Conservation (phyloP, 1,140 invertebrate species). For the Leguminivora glycinivorella region DNA sequence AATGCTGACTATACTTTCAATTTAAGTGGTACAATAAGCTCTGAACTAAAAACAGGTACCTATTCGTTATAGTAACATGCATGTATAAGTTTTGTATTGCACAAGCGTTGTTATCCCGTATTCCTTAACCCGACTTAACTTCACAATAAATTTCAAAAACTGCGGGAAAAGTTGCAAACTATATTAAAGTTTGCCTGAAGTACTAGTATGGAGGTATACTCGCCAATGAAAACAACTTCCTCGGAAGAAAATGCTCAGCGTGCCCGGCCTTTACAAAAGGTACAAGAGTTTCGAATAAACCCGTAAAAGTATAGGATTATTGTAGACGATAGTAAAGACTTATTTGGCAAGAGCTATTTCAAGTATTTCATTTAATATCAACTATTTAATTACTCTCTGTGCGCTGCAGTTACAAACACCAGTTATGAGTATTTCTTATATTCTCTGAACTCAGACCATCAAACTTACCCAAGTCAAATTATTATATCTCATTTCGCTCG, state of each 20-base stretch:
- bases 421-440: background rate
- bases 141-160: slow-evolving; percentile 4
- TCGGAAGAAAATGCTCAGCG: background rate
- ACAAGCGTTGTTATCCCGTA: background rate
- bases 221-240: background rate
- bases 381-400: background rate
- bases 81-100: background rate
- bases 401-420: background rate
- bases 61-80: background rate
- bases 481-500: slow-evolving; percentile 19
- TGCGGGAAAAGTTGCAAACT: slow-evolving; percentile 18
- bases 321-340: too few species aligned
- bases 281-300: background rate
- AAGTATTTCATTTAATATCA: too few species aligned
- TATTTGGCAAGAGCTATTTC: too few species aligned
- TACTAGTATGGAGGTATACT: slow-evolving; percentile 10
- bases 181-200: slow-evolving; percentile 4
- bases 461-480: background rate
- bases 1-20: too few species aligned
- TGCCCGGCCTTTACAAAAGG: background rate
- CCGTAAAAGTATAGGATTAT: background rate
- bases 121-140: background rate
- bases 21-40: background rate
- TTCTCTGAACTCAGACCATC: background rate
- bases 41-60: background rate